Base-by-base conservation (phyloP, 2,888 invertebrate species). In the Mythimna pallens region DNA sequence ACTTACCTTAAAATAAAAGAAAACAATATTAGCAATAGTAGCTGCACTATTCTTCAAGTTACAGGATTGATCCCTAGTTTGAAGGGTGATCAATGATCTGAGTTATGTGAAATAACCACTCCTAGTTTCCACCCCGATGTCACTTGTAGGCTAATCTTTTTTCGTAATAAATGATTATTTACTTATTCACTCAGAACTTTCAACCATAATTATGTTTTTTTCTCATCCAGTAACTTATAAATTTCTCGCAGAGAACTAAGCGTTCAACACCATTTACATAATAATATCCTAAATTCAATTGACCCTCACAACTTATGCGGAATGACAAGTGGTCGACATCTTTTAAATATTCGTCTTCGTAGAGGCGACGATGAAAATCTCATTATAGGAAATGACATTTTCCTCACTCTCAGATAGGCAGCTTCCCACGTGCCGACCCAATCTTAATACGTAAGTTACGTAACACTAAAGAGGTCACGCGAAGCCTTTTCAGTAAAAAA, bases 401-500 rank as follows among this genome's bases (percentile, higher is more conserved):
- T 72, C 55, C 34, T 73, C 55, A 57, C 47, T 66, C 70, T 67
- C 54, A 68, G 70, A 68, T 69, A 72, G 64, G 70, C 43, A 54
- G 30, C 65, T 57, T 57, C 54, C 58, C 59, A 80, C 73, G 64
- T 83, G 52, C 71, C 71, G 43, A 57, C 58, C 67, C 66, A 78
- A 83, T 81, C 81, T 73, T 81, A 71, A 65, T 73, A 78, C 68
- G 64, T 58, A 71, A 73, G 69, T 64, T 73, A 78, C 68, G 64
- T 58, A 70, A 74, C 61, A 81, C 73, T 75, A 75, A 79, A 81
- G 70, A 83, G 85, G 83, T 85, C 81, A 81, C 76, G 68, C 71
- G 34, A 64, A 70, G 52, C 61, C 34, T 70, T 77, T 69, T 52
- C n/a, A 63, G 61, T 69, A 69, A 76, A 78, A 83, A 78, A 73